Percentiles rank a stretch among this genome's conserved stretches.
Conservation (phyloP, 2,888 invertebrate species). For the Andrena bucephala region DNA sequence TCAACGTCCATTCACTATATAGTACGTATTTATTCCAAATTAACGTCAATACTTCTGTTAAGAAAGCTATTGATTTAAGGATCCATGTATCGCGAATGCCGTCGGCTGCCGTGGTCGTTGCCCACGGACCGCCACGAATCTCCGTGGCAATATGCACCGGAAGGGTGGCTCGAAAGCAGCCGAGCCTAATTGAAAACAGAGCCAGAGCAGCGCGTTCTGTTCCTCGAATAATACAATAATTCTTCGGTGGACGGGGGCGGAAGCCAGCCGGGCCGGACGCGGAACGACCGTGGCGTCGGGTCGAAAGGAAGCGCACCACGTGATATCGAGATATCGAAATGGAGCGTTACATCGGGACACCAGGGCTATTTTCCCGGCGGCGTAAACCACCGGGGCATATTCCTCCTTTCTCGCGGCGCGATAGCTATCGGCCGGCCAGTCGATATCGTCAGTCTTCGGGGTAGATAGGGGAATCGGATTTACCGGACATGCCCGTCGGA, state of each 20-base stretch:
- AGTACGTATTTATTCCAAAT: background rate
- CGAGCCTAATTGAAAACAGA: slow-evolving; percentile 12
- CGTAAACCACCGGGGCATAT: slow-evolving; percentile 59
- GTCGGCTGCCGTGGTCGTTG: slow-evolving; percentile 28
- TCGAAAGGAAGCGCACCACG: slow-evolving; percentile 36
- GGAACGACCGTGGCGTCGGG: slow-evolving; percentile 4
- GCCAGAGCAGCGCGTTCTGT: slow-evolving; percentile 1
- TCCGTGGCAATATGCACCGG: slow-evolving; percentile 1
- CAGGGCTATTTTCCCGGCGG: slow-evolving; percentile 60
- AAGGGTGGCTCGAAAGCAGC: slow-evolving; percentile 16
- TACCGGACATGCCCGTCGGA: slow-evolving; percentile 64
- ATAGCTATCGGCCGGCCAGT: slow-evolving; percentile 52
- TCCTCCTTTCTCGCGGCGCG: slow-evolving; percentile 55
- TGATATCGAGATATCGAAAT: slow-evolving; percentile 61
- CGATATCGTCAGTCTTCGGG: slow-evolving; percentile 64
- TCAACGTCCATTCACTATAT: background rate
- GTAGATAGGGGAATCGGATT: slow-evolving; percentile 68
- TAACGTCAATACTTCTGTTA: background rate
- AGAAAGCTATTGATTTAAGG: background rate
- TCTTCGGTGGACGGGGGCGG: slow-evolving; percentile 38
- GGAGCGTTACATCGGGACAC: slow-evolving; percentile 57
- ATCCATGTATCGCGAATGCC: slow-evolving; percentile 24
- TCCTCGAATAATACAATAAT: slow-evolving; percentile 56
- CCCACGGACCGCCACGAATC: slow-evolving; percentile 1
- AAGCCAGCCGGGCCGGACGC: slow-evolving; percentile 17